Conservation (phyloP, 1,140 invertebrate species). For the Drosophila pallidifrons region DNA sequence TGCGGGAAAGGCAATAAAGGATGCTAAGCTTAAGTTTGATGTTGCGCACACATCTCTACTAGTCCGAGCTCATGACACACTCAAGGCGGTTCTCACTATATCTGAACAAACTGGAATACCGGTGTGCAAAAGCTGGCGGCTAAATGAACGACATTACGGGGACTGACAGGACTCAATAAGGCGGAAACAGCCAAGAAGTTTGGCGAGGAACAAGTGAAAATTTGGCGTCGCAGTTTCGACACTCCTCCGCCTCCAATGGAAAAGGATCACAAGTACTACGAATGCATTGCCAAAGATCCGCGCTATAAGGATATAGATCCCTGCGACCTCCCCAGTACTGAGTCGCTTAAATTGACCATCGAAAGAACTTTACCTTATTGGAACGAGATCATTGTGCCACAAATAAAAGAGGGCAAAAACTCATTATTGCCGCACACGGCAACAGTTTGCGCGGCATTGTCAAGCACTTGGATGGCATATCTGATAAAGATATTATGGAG, state of each 20-base stretch:
- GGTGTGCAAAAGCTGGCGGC: slow-evolving; percentile 93
- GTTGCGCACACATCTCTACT: slow-evolving; percentile 96
- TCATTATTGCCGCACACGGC: slow-evolving; percentile 97
- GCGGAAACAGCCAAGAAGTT: slow-evolving; percentile 97
- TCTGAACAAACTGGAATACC: slow-evolving; percentile 92
- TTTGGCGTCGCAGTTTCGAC: slow-evolving; percentile 97
- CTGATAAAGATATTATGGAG: slow-evolving; percentile 94
- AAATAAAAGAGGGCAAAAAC: slow-evolving; percentile 94
- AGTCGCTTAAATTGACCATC: slow-evolving; percentile 96
- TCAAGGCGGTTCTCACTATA: slow-evolving; percentile 91
- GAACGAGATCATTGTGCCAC: slow-evolving; percentile 96
- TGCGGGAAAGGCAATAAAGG: slow-evolving; percentile 94
- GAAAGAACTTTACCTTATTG: slow-evolving; percentile 96
- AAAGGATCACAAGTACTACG: slow-evolving; percentile 92
- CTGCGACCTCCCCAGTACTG: slow-evolving; percentile 95
- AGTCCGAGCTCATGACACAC: slow-evolving; percentile 94
- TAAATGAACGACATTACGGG: slow-evolving; percentile 98
- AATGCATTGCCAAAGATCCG: slow-evolving; percentile 92
- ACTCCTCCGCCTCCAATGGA: slow-evolving; percentile 96
- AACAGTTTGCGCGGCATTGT: slow-evolving; percentile 97
- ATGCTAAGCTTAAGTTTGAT: slow-evolving; percentile 93
- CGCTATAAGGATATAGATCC: slow-evolving; percentile 90
- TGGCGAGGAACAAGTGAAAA: slow-evolving; percentile 95
- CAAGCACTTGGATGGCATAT: slow-evolving; percentile 94
- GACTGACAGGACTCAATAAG: slow-evolving; percentile 96